Percentiles rank a stretch among this genome's conserved stretches.
Conservation (phyloP, 2,797 vertebrate species). For the Pteropus rufus region DNA sequence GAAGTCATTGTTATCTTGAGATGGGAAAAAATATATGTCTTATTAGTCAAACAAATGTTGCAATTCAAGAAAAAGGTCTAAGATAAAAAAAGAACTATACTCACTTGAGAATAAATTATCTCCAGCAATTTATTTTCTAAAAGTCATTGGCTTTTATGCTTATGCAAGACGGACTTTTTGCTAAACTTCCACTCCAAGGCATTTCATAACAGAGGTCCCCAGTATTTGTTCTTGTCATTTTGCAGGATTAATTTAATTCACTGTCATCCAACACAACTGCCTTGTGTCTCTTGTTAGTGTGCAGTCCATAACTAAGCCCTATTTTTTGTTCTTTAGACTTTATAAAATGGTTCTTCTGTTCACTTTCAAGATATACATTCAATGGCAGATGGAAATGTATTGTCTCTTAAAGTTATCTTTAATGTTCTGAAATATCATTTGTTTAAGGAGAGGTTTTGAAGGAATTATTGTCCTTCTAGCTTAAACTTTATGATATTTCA, state of each 20-base stretch:
- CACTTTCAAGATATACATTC: neutral
- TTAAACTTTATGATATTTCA: neutral
- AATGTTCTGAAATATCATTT: slow-evolving; percentile 19
- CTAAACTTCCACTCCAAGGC: neutral
- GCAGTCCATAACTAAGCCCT: neutral
- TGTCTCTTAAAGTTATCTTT: neutral
- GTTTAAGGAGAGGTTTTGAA: neutral
- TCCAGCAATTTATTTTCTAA: neutral
- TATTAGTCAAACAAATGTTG: slow-evolving; percentile 24
- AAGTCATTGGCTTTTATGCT: neutral
- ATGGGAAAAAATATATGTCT: neutral
- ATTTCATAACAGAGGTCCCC: neutral
- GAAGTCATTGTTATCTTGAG: neutral
- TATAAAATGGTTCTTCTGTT: neutral
- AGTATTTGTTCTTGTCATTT: slow-evolving; percentile 12
- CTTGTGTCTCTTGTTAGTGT: neutral
- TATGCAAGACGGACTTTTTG: slow-evolving; percentile 13
- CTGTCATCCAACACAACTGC: neutral
- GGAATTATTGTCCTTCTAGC: neutral
- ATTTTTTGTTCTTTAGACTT: neutral
- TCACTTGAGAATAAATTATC: slow-evolving; percentile 5
- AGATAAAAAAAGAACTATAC: neutral
- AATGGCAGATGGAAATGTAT: neutral
- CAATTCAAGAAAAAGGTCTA: neutral
- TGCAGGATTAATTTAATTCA: neutral